A percentile compares a stretch with the other conserved stretches of the same genome.
Conservation (phyloP, 30 jellyfish, hydroid and myxozoan genomes). For the Hydractinia symbiolongicarpus region DNA sequence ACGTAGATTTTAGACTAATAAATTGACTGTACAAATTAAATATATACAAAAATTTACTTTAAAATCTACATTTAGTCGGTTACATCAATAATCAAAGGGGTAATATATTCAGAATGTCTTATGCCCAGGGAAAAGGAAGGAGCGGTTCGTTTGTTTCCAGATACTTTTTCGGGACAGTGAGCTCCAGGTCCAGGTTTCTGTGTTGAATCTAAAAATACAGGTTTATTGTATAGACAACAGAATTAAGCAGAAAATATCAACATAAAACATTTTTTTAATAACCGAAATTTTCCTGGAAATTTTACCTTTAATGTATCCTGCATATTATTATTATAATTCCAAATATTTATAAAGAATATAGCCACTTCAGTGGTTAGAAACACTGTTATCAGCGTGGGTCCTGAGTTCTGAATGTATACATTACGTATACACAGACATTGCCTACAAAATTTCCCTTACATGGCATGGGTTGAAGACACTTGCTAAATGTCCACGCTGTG, state of each 20-base stretch:
- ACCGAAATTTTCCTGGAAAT: not conserved
- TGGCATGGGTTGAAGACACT: too few species aligned
- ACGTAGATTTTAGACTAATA: too few species aligned
- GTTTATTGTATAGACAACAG: not conserved
- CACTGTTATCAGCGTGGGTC: too few species aligned
- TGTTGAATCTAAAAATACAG: conserved; percentile 54
- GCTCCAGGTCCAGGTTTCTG: conserved; percentile 99
- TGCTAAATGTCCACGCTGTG: too few species aligned
- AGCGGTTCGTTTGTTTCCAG: conserved; percentile 71
- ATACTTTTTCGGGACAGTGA: conserved; percentile 86
- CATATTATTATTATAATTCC: too few species aligned
- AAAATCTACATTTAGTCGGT: conserved; percentile 40
- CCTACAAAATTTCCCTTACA: too few species aligned
- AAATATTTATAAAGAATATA: too few species aligned
- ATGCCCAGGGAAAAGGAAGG: conserved; percentile 98
- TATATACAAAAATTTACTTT: too few species aligned
- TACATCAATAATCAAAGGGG: conserved; percentile 93
- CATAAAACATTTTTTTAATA: not conserved
- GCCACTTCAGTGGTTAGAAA: too few species aligned
- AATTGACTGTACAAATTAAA: too few species aligned
- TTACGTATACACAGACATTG: too few species aligned
- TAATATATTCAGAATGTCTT: conserved; percentile 92
- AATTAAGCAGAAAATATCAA: not conserved
- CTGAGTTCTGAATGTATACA: too few species aligned
- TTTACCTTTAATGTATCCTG: not conserved